Evolutionary conservation across 2,797 vertebrate species (phyloP).

Genomic region (Schizopygopsis pylzovi): DNA sequence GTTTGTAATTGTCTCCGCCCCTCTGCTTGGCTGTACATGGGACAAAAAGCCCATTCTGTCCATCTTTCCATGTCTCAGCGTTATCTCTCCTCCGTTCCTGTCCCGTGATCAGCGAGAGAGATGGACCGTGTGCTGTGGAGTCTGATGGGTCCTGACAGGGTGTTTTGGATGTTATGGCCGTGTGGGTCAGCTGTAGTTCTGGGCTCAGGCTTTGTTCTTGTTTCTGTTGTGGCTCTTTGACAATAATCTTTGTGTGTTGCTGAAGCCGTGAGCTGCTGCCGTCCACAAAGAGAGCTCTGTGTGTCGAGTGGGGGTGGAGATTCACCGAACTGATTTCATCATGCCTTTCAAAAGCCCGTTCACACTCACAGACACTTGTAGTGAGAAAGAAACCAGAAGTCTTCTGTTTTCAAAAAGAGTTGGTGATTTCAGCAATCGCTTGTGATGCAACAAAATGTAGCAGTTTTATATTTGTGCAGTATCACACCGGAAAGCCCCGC

Average conservation of each 20-base stretch:
- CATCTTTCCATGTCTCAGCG: background rate
- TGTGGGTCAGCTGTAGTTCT: conserved; percentile 26
- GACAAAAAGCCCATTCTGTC: conserved; percentile 26
- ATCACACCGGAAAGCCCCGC: background rate
- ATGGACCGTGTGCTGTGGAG: background rate
- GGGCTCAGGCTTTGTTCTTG: conserved; percentile 38
- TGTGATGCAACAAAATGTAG: background rate
- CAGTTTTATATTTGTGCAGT: background rate
- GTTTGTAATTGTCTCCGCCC: background rate
- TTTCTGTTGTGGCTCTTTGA: conserved; percentile 10
- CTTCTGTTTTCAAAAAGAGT: background rate
- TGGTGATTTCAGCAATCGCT: background rate
- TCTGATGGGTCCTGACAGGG: conserved; percentile 6
- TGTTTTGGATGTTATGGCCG: background rate
- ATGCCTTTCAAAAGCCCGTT: background rate
- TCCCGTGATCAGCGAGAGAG: background rate
- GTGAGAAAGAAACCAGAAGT: background rate
- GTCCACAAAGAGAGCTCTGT: conserved; percentile 45
- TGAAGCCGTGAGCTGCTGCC: conserved; percentile 4
- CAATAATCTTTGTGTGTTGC: conserved; percentile 41
- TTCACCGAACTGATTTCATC: background rate
- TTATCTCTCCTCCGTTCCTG: background rate
- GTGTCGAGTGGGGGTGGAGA: conserved; percentile 10
- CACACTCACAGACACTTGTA: background rate
- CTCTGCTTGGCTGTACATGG: background rate